These are phyloP conservation scores for Anser cygnoides DNA, from an alignment of 2,113 vertebrate genomes.

Conservation along the genomic window DNA sequence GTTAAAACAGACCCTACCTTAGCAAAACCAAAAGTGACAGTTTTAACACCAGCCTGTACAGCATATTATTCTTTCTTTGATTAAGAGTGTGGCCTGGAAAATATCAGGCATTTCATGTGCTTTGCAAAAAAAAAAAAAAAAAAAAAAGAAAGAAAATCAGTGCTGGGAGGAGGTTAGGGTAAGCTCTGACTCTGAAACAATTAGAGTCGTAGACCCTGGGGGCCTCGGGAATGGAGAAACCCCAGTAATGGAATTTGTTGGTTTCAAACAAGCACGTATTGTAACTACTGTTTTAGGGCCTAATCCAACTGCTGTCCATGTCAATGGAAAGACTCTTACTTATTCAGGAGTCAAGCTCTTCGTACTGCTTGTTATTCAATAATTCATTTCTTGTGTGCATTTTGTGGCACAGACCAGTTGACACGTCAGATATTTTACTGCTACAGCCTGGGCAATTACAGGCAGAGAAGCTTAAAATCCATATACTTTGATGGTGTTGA, in stretches of 20 bases:
- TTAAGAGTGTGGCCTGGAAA: constrained; percentile 47
- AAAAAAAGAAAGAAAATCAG: background rate
- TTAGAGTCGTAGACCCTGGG: background rate
- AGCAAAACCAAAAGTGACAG: constrained; percentile 12
- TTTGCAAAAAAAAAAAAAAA: constrained; percentile 18
- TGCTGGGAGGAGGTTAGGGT: background rate
- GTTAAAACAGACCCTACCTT: constrained; percentile 1
- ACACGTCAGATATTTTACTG: constrained; percentile 37
- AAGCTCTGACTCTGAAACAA: background rate
- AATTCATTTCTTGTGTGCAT: background rate
- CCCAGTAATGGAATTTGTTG: constrained; percentile 25
- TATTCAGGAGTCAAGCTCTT: background rate
- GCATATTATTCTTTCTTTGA: background rate
- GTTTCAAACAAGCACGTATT: constrained; percentile 38
- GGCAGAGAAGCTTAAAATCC: constrained; percentile 10
- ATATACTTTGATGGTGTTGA: constrained; percentile 30
- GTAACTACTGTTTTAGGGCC: constrained; percentile 27
- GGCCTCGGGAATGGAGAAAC: constrained; percentile 30
- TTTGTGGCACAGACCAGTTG: constrained; percentile 11
- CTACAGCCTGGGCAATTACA: constrained; percentile 16
- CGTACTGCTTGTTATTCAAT: background rate
- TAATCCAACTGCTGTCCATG: constrained; percentile 40
- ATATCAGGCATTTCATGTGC: background rate
- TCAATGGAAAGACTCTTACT: constrained; percentile 1
- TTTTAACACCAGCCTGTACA: background rate